A percentile compares a stretch with the other conserved stretches of the same genome.
Evolutionary conservation across 2,113 vertebrate species (phyloP).

Genomic region (Platysternon megacephalum): DNA sequence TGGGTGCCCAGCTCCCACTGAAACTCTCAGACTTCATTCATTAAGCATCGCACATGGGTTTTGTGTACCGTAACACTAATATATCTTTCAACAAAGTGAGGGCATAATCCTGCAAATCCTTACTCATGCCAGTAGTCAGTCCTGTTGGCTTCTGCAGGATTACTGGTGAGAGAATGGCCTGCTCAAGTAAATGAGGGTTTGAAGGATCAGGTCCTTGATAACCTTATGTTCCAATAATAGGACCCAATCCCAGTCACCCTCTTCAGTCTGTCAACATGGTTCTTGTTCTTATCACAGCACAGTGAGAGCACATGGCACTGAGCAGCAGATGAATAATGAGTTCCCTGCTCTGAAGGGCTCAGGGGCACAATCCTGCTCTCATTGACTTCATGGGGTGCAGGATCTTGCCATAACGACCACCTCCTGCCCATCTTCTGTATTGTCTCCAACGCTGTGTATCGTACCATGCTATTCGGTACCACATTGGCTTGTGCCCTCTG

Average conservation of each 20-base stretch:
- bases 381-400: background rate
- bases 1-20: background rate
- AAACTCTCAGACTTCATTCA: background rate
- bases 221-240: background rate
- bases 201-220: background rate
- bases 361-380: background rate
- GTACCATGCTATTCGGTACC: background rate
- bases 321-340: background rate
- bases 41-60: accelerated
- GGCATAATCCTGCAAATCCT: background rate
- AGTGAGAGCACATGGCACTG: background rate
- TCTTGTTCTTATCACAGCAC: background rate
- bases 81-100: accelerated
- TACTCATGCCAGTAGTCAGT: background rate
- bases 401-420: background rate
- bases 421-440: background rate
- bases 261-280: no score
- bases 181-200: background rate
- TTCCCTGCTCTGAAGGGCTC: background rate
- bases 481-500: accelerated
- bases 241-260: background rate
- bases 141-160: accelerated
- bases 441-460: background rate
- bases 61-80: accelerated
- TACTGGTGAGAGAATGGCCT: background rate